Conservation (phyloP, 1,140 invertebrate genomes). For the Diachasmimorpha longicaudata region DNA sequence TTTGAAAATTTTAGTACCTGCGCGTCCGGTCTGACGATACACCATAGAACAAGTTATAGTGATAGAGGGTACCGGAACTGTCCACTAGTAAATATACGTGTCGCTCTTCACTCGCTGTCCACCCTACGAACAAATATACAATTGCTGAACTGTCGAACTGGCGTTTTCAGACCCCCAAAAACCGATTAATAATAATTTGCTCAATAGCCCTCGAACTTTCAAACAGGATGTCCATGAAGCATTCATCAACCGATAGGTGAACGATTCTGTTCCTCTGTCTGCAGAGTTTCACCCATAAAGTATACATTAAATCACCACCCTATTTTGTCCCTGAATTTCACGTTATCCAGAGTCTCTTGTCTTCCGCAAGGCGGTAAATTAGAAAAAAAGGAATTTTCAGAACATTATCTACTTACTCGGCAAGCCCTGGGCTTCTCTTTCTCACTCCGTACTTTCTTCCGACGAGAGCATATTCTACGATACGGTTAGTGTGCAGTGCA, state of each 20-base stretch:
- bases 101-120: slow-evolving; percentile 52
- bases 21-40: slow-evolving; percentile 8
- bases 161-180: slow-evolving; percentile 1
- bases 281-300: background rate
- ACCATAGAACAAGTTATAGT: slow-evolving; percentile 6
- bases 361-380: background rate
- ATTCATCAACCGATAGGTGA: background rate
- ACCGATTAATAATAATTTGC: slow-evolving; percentile 29
- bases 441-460: background rate
- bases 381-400: background rate
- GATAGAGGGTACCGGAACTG: slow-evolving; percentile 18
- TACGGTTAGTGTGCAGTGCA: background rate
- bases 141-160: slow-evolving; percentile 18
- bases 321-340: background rate
- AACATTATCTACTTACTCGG: background rate
- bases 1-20: slow-evolving; percentile 26
- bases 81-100: slow-evolving; percentile 63
- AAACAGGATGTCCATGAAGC: slow-evolving; percentile 15
- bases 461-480: background rate
- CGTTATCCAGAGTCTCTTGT: background rate
- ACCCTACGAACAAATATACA: slow-evolving; percentile 45
- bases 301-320: background rate
- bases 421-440: background rate
- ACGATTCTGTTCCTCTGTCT: background rate
- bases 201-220: slow-evolving; percentile 24